Conservation (phyloP, 2,113 vertebrate species). For the Gymnogyps californianus region DNA sequence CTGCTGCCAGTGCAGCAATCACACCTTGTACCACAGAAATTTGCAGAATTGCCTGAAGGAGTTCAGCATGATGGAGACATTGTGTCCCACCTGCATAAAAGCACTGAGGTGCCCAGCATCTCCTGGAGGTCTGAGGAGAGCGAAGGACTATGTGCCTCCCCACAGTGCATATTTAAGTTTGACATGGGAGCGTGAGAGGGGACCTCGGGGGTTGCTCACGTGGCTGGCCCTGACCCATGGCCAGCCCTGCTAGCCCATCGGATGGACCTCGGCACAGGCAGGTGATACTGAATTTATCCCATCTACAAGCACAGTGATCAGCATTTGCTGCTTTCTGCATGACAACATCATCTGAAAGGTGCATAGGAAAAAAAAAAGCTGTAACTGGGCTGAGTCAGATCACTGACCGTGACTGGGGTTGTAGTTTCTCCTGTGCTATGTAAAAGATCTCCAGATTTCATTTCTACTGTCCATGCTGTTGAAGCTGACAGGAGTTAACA, state of each 20-base stretch:
- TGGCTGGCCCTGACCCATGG: accelerated
- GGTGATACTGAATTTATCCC: background rate
- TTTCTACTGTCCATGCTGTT: background rate
- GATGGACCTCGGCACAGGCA: background rate
- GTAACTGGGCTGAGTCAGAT: background rate
- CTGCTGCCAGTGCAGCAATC: background rate
- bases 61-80: background rate
- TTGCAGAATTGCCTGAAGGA: background rate
- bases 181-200: background rate
- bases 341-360: background rate
- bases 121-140: background rate
- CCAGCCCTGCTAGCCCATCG: background rate
- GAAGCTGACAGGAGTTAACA: background rate
- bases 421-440: background rate
- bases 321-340: background rate
- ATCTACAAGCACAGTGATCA: background rate
- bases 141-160: background rate
- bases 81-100: background rate
- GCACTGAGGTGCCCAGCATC: background rate
- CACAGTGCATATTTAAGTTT: background rate
- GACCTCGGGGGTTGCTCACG: background rate
- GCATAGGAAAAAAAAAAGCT: background rate
- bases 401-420: background rate
- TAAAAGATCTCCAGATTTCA: background rate
- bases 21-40: background rate